Evolutionary conservation across 2,113 vertebrate genomes (phyloP), one percentile per base, ranked within the genome.

Genomic region (Mellivora capensis): DNA sequence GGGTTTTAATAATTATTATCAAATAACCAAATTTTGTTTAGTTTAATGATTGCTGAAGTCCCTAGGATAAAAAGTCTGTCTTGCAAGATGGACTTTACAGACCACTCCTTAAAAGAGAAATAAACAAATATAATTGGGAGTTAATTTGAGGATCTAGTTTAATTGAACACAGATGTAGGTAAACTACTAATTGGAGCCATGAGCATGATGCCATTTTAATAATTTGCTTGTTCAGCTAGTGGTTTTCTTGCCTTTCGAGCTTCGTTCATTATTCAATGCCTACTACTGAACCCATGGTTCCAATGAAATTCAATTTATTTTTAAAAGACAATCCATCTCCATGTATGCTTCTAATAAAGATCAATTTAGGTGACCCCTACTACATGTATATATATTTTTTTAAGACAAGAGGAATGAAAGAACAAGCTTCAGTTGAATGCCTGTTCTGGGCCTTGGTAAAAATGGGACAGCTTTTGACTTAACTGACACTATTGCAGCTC

Each of bases 41-140:
- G 83, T 49, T 86, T 92, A 72, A 87, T 86, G 84, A 81, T 61
- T 93, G 34, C 42, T 82, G 18, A 93, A 91, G 37, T 61, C 12
- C 21, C 29, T 72, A 72, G 44, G n/a, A 12, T 83, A 54, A 31
- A n/a, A n/a, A 23, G 69, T 76, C 81, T 80, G 42, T 20, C 83
- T 83, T 61, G 59, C 5, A 90, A 95, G n/a, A 42, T 74, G 54
- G 62, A 84, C 61, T 96, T 97, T 93, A 76, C 10, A 87, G 87
- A 96, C 67, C n/a, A 91, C 79, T 83, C 89, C 29, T 94, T 94
- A 85, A 97, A 94, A 94, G 42, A 91, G 86, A 97, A 97, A 90
- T 95, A 97, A 98, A 91, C 77, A 95, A 91, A 92, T 9, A 79
- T 0, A 21, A 96, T 52, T 81, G 79, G 59, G 87, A 79, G 62